Percentiles rank a stretch among this genome's conserved stretches.
phyloP scores from a whole-genome alignment of 2,888 invertebrate species.

The Panopea generosa region DNA sequence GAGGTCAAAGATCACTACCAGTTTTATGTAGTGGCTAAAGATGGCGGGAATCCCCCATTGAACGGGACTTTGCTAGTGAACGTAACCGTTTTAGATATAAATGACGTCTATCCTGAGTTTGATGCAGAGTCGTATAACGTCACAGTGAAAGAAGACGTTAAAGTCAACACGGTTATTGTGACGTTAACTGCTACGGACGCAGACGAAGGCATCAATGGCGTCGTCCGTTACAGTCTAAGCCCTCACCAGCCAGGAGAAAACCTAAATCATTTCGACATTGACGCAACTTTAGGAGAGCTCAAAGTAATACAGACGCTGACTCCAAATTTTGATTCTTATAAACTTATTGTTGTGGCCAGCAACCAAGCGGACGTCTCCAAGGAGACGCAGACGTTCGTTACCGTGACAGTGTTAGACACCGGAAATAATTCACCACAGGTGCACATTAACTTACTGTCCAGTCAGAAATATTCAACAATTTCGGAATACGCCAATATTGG shows the following conservation, averaged over 20 bases:
- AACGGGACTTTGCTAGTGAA: constrained; percentile 61
- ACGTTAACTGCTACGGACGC: constrained; percentile 92
- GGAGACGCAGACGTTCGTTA: constrained; percentile 66
- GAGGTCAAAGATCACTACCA: constrained; percentile 67
- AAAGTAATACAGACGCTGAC: constrained; percentile 51
- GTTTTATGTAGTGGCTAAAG: constrained; percentile 67
- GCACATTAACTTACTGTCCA: constrained; percentile 60
- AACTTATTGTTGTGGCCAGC: constrained; percentile 65
- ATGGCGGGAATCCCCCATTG: constrained; percentile 67
- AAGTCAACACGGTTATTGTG: constrained; percentile 52
- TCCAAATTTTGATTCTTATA: constrained; percentile 53
- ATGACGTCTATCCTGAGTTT: constrained; percentile 69
- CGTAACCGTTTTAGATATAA: constrained; percentile 62
- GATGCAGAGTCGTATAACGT: constrained; percentile 55
- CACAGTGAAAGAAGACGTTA: constrained; percentile 65
- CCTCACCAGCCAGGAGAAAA: constrained; percentile 58
- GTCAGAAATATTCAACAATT: constrained; percentile 47
- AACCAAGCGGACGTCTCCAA: constrained; percentile 65
- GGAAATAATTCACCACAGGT: constrained; percentile 96
- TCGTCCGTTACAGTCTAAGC: constrained; percentile 85
- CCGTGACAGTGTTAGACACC: constrained; percentile 89
- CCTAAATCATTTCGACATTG: constrained; percentile 58
- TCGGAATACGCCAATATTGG: constrained; percentile 70
- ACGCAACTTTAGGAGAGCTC: constrained; percentile 68
- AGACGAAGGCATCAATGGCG: constrained; percentile 92